phyloP scores from a whole-genome alignment of 2,113 vertebrate genomes.

The Buteo buteo region DNA sequence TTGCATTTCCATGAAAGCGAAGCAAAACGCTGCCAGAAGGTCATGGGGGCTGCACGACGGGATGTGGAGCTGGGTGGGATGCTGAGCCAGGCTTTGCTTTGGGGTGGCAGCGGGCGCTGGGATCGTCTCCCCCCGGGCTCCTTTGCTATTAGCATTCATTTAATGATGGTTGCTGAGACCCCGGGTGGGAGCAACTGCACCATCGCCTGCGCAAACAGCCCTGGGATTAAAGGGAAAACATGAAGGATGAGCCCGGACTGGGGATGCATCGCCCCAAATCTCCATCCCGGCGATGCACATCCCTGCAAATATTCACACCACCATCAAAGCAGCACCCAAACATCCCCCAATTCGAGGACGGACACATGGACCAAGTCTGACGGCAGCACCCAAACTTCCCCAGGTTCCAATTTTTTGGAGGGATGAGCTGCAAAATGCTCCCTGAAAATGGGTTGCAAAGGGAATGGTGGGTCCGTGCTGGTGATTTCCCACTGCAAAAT shows the following conservation, averaged over 20 bases:
- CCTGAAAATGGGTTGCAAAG: not conserved
- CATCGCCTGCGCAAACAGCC: not conserved
- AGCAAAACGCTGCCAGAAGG: accelerated
- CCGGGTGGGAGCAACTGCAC: not conserved
- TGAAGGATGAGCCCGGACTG: not conserved
- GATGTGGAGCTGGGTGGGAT: not conserved
- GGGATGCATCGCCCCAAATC: not conserved
- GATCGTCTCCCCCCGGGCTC: not conserved
- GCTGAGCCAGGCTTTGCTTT: not conserved
- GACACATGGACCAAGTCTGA: accelerated
- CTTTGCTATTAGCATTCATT: accelerated
- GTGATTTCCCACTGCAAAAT: accelerated
- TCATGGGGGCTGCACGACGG: accelerated
- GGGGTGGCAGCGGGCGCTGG: not conserved
- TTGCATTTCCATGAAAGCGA: accelerated
- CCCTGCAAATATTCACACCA: not conserved
- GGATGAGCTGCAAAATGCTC: accelerated
- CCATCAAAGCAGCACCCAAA: not conserved
- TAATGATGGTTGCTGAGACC: not conserved
- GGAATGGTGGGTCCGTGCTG: accelerated
- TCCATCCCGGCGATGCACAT: accelerated
- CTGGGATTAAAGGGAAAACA: not conserved
- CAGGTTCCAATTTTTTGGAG: not conserved
- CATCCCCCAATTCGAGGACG: accelerated
- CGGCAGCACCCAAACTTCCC: not conserved